Conservation (phyloP, 2,797 vertebrate genomes). For the Chaunax sp. region DNA sequence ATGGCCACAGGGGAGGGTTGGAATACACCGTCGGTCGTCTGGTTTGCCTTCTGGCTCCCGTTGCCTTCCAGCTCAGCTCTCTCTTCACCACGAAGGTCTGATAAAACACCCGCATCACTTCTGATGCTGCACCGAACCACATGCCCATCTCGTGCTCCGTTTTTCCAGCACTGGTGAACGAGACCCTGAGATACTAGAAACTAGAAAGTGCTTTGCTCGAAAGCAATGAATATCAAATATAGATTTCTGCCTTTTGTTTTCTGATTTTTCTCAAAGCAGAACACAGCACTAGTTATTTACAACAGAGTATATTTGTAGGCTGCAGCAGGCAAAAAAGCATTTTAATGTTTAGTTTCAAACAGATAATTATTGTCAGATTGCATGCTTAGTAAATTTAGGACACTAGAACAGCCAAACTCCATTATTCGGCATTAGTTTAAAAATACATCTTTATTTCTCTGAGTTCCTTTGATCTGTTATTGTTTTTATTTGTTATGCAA, state of each 20-base stretch:
- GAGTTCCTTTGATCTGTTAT: too few species aligned
- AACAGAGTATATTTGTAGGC: background rate
- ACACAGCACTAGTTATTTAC: background rate
- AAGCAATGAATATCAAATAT: background rate
- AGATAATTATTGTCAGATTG: slow-evolving; percentile 17
- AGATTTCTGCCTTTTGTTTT: background rate
- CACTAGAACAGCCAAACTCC: background rate
- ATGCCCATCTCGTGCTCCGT: too few species aligned
- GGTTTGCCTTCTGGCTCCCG: too few species aligned
- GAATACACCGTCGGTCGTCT: too few species aligned
- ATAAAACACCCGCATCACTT: too few species aligned
- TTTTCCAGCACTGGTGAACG: too few species aligned
- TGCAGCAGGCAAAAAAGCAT: background rate
- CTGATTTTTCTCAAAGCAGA: background rate
- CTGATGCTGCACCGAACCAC: too few species aligned
- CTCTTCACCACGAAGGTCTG: too few species aligned
- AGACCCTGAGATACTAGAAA: too few species aligned
- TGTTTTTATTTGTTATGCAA: too few species aligned
- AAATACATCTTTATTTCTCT: slow-evolving; percentile 16
- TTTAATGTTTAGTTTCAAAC: slow-evolving; percentile 6
- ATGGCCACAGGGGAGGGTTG: too few species aligned
- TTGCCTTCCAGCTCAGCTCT: too few species aligned
- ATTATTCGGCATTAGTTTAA: slow-evolving; percentile 9
- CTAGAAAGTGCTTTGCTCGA: background rate
- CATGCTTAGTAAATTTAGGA: background rate